Conservation (phyloP, 1,140 invertebrate species). For the Druon quercuslanigerum region DNA sequence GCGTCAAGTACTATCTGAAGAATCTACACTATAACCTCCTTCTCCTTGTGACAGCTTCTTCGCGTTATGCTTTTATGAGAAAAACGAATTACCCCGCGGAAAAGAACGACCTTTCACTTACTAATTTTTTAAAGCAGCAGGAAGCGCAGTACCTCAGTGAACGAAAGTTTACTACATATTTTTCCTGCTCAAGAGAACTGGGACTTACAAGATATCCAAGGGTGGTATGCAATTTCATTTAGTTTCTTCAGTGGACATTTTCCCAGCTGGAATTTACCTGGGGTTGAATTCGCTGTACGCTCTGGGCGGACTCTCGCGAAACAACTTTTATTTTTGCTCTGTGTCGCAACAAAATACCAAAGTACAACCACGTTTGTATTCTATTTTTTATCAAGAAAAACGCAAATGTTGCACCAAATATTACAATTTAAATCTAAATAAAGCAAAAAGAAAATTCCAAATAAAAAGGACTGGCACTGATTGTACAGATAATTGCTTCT, state of each 20-base stretch:
- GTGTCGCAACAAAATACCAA: too few species aligned
- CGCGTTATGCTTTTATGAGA: conserved; percentile 1
- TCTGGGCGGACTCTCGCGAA: background rate
- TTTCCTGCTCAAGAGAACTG: background rate
- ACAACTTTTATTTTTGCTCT: too few species aligned
- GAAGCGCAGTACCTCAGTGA: background rate
- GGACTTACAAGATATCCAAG: conserved; percentile 23
- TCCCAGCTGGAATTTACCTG: background rate
- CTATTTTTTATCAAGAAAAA: too few species aligned
- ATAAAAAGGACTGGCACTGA: too few species aligned
- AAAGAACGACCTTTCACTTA: conserved; percentile 13
- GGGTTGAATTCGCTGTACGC: conserved; percentile 23
- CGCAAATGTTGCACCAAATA: too few species aligned
- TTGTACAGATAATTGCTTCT: too few species aligned
- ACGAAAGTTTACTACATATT: background rate
- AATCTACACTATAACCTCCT: background rate
- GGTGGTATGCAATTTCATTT: conserved; percentile 15
- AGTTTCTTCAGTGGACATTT: background rate
- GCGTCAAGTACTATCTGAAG: background rate
- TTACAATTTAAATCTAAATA: too few species aligned
- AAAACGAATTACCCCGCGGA: conserved; percentile 21
- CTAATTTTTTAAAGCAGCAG: conserved; percentile 12
- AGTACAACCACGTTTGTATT: too few species aligned
- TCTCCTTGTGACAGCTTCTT: conserved; percentile 2
- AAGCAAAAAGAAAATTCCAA: too few species aligned